A percentile compares a stretch with the other conserved stretches of the same genome.
Conservation (phyloP, 2,797 vertebrate species). For the Mergus octosetaceus region DNA sequence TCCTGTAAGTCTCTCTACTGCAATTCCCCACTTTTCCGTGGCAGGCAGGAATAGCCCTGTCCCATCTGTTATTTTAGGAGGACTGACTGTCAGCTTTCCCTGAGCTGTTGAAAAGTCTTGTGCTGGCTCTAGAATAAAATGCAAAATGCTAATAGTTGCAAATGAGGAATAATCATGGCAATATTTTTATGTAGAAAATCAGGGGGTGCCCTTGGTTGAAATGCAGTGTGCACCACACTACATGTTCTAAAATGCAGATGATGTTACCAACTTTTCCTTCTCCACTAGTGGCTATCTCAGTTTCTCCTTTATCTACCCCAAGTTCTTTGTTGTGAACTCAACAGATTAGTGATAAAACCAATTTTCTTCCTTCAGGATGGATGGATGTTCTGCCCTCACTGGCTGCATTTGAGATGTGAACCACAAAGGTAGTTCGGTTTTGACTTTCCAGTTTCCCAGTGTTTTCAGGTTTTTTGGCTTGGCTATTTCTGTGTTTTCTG, state of each 20-base stretch:
- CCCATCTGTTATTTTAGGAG: conserved; percentile 50
- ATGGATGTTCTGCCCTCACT: not conserved
- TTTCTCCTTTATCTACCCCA: not conserved
- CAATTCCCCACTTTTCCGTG: not conserved
- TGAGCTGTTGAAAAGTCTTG: not conserved
- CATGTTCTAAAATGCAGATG: not conserved
- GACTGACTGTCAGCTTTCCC: not conserved
- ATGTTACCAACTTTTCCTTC: not conserved
- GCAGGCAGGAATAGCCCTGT: not conserved
- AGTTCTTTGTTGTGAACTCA: not conserved
- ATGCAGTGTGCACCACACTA: not conserved
- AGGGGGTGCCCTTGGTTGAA: not conserved
- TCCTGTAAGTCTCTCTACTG: conserved; percentile 3
- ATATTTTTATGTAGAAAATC: conserved; percentile 1
- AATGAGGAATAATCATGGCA: not conserved
- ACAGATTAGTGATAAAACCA: not conserved
- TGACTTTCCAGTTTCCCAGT: not conserved
- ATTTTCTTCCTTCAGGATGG: not conserved
- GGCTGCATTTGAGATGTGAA: not conserved
- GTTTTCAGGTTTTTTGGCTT: not conserved
- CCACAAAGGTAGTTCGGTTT: not conserved
- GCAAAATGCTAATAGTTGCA: not conserved
- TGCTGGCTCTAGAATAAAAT: conserved; percentile 16
- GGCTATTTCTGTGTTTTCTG: not conserved
- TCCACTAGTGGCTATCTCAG: not conserved